These are phyloP conservation scores for Sitta europaea DNA, from an alignment of 2,113 vertebrate species.

Conservation along the genomic window DNA sequence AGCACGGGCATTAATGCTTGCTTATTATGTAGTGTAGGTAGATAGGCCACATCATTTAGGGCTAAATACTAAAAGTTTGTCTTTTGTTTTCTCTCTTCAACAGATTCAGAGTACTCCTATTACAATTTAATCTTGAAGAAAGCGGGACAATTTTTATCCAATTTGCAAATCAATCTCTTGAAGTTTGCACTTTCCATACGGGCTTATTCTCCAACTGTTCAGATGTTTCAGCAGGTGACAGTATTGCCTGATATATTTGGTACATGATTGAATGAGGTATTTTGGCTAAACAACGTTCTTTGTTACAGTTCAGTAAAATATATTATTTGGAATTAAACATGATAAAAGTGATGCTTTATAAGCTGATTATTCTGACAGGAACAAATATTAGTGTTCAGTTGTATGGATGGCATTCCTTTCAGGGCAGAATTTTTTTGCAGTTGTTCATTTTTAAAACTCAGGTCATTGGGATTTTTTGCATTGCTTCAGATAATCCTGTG, in stretches of 20 bases:
- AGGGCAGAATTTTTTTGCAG: neutral
- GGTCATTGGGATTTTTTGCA: neutral
- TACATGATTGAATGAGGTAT: neutral
- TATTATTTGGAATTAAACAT: neutral
- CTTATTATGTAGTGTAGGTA: neutral
- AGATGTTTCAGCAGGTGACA: conserved; percentile 91
- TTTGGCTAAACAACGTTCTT: neutral
- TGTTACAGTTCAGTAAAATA: neutral
- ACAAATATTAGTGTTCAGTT: neutral
- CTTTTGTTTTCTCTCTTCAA: neutral
- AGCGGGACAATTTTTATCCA: conserved; percentile 91
- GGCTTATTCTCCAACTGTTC: conserved; percentile 86
- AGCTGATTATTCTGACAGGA: neutral
- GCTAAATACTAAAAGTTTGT: neutral
- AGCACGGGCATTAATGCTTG: neutral
- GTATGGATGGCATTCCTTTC: neutral
- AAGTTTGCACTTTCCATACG: conserved; percentile 88
- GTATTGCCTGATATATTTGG: neutral
- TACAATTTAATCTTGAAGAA: conserved; percentile 94
- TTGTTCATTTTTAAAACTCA: neutral
- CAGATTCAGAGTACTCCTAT: conserved; percentile 89
- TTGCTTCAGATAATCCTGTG: neutral
- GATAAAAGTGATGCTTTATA: neutral
- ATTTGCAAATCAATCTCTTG: conserved; percentile 86
- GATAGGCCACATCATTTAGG: neutral